phyloP scores from a whole-genome alignment of 1,140 invertebrate genomes.

The Homalodisca vitripennis region DNA sequence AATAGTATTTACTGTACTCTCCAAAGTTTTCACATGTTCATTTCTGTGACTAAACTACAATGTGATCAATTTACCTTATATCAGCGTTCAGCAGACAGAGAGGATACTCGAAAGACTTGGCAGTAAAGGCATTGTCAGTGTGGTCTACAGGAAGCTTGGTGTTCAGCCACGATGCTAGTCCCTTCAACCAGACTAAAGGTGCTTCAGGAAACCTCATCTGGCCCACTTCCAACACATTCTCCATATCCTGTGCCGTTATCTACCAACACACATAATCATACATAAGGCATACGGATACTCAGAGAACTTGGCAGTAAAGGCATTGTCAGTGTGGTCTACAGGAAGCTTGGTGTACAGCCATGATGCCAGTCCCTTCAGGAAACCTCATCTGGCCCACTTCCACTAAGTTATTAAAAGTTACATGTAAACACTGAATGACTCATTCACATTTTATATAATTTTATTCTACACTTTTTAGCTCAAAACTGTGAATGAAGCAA shows the following conservation, averaged over 20 bases:
- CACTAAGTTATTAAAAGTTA: too few species aligned
- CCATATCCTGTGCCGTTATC: background rate
- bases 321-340: conserved; percentile 59
- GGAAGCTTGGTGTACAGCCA: conserved; percentile 62
- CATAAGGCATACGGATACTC: too few species aligned
- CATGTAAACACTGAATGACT: too few species aligned
- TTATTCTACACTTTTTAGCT: too few species aligned
- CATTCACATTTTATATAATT: too few species aligned
- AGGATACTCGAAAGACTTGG: conserved; percentile 53
- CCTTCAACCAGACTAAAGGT: conserved; percentile 62
- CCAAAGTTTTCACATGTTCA: background rate
- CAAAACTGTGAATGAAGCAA: too few species aligned
- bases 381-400: conserved; percentile 56
- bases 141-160: conserved; percentile 60
- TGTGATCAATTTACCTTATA: conserved; percentile 45
- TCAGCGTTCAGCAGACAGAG: conserved; percentile 51
- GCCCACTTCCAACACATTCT: conserved; percentile 50
- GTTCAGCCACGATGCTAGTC: conserved; percentile 61
- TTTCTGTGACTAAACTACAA: background rate
- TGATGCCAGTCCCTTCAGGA: conserved; percentile 60
- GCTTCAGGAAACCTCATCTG: conserved; percentile 60
- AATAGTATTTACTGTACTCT: too few species aligned
- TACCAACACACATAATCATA: conserved; percentile 6
- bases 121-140: conserved; percentile 57
- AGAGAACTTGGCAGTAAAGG: conserved; percentile 52